A percentile compares a stretch with the other conserved stretches of the same genome.
These are phyloP conservation scores for Apis dorsata DNA, from an alignment of 1,140 invertebrate species.

Conservation along the genomic window DNA sequence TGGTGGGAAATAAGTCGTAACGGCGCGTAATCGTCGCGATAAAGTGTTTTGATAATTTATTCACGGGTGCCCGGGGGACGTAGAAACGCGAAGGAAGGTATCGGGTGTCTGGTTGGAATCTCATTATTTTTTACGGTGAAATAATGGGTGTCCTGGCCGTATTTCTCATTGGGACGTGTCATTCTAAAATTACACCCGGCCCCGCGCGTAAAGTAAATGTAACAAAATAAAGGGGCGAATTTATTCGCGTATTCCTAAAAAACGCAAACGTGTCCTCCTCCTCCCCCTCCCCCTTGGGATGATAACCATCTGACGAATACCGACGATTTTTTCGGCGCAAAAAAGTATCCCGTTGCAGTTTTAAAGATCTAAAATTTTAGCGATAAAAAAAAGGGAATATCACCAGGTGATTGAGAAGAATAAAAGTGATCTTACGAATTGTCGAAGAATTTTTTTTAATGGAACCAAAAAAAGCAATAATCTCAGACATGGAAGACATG, in stretches of 20 bases:
- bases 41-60: conserved; percentile 52
- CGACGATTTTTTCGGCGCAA: not conserved
- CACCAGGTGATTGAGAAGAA: too few species aligned
- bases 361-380: not conserved
- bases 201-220: conserved; percentile 39
- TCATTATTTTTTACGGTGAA: conserved; percentile 49
- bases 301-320: conserved; percentile 20
- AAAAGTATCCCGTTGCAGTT: conserved; percentile 26
- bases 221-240: conserved; percentile 38
- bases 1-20: conserved; percentile 33
- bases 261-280: not conserved
- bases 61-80: not conserved
- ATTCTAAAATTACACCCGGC: conserved; percentile 29
- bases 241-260: conserved; percentile 17
- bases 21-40: conserved; percentile 43
- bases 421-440: too few species aligned
- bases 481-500: too few species aligned
- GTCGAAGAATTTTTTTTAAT: too few species aligned
- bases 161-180: conserved; percentile 39
- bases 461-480: too few species aligned
- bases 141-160: conserved; percentile 28
- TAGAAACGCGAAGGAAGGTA: conserved; percentile 39
- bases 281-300: not conserved
- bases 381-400: not conserved
- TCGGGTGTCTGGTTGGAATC: conserved; percentile 43